A percentile compares a stretch with the other conserved stretches of the same genome.
These are phyloP conservation scores for Strix occidentalis DNA, from an alignment of 2,797 vertebrate species.

Conservation along the genomic window DNA sequence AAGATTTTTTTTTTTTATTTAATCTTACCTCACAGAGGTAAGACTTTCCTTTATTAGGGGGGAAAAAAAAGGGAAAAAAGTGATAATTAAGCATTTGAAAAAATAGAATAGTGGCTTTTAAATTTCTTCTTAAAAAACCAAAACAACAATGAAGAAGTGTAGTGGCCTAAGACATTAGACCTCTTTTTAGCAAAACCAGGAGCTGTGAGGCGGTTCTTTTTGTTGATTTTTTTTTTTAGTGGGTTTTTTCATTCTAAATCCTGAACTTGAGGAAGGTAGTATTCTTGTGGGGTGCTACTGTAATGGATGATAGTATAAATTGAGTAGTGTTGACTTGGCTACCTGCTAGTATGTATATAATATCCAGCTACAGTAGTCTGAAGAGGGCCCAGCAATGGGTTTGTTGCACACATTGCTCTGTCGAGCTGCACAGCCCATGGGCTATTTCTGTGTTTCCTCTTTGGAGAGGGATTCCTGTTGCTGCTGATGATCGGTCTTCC, in stretches of 20 bases:
- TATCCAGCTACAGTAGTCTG: fast-evolving
- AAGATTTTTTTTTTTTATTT: background rate
- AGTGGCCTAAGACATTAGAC: background rate
- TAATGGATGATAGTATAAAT: background rate
- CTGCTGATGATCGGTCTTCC: background rate
- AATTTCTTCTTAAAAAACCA: background rate
- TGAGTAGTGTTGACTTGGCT: background rate
- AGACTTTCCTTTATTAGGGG: background rate
- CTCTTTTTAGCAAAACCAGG: background rate
- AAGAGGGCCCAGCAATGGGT: background rate
- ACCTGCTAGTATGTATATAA: fast-evolving
- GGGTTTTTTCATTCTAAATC: background rate
- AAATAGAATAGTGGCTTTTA: background rate
- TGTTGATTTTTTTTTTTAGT: background rate
- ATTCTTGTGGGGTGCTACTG: background rate
- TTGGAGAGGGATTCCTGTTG: background rate
- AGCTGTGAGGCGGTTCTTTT: too few species aligned
- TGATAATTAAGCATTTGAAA: background rate
- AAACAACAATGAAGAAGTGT: too few species aligned
- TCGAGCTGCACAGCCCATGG: fast-evolving
- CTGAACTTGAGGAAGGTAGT: background rate
- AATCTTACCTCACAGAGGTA: background rate
- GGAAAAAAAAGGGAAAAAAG: background rate
- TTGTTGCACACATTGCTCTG: fast-evolving
- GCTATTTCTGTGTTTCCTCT: background rate